Base-by-base conservation (phyloP, 2,797 vertebrate species). In the Margarornis squamiger region DNA sequence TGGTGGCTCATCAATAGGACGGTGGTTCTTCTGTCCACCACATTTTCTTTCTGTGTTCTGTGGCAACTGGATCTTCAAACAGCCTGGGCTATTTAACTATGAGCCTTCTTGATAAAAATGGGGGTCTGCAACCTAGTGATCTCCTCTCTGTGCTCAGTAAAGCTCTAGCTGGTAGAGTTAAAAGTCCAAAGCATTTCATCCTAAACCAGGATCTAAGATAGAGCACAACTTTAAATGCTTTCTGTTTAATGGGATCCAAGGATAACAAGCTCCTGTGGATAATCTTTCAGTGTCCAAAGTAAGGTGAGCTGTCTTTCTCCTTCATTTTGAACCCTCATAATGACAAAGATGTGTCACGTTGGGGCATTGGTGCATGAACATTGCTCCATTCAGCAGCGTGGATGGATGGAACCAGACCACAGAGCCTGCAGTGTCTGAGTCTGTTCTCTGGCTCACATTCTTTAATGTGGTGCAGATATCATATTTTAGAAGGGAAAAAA, bases 141-240 rank as follows among this genome's bases (percentile, higher is more conserved):
- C 48, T 49, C 22, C 14, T 59, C 27, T 80, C 70, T 19, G 3
- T 43, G 23, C 22, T 48, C 61, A 74, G n/a, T n/a, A 43, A 38
- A 71, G 34, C 34, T 77, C 41, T 52, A 0, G 12, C 23, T 41
- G n/a, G 20, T 63, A 43, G 38, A 43, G 32, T 43, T 94, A 48
- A 62, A 78, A 24, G n/a, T 41, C 41, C 45, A 78, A 77, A 74
- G 41, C 32, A 19, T 66, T 90, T 45, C 38, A 45, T 61, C 32
- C 45, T 83, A 18, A 88, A 72, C 17, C 24, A 32, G 76, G 54
- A 68, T 27, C 32, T 48, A 61, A 86, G 76, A 59, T 5, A 24
- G 8, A 70, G 34, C 34, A 88, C 45, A 88, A 83, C 46, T 1
- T 1, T 0, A 51, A 61, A 61, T n/a, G 5, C 0, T 55, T 80